Conservation (phyloP, 2,888 invertebrate species). For the Meandrusa payeni region DNA sequence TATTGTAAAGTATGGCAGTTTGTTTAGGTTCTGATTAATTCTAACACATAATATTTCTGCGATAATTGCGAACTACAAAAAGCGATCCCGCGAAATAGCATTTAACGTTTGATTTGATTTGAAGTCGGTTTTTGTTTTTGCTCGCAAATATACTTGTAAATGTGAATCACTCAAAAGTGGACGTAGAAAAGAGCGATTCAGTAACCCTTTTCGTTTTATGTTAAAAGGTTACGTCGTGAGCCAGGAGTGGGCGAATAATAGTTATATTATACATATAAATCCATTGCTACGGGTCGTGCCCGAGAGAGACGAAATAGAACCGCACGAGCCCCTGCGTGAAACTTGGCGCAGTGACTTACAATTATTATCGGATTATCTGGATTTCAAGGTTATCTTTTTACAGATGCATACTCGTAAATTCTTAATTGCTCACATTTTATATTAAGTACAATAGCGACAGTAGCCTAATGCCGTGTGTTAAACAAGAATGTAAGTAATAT, state of each 20-base stretch:
- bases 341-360: slow-evolving; percentile 82
- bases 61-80: too few relatives aligned
- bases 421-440: not conserved
- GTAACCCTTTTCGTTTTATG: slow-evolving; percentile 28
- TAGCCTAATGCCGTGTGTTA: too few relatives aligned
- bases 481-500: too few relatives aligned
- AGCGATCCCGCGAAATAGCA: too few relatives aligned
- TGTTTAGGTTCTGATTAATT: too few relatives aligned
- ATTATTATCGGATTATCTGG: slow-evolving; percentile 81
- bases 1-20: too few relatives aligned
- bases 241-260: slow-evolving; percentile 82
- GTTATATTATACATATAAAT: slow-evolving; percentile 80
- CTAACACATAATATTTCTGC: too few relatives aligned
- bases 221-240: slow-evolving; percentile 76
- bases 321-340: slow-evolving; percentile 64
- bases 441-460: not conserved
- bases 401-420: too few relatives aligned
- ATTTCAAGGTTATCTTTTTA: slow-evolving; percentile 84
- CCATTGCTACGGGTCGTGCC: slow-evolving; percentile 65
- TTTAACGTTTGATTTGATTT: too few relatives aligned
- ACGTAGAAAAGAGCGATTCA: slow-evolving; percentile 10
- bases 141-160: slow-evolving; percentile 1
- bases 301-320: slow-evolving; percentile 59
- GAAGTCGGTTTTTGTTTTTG: too few relatives aligned
- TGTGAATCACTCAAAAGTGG: slow-evolving; percentile 14